Conservation (phyloP, 2,888 invertebrate species). For the Tuta absoluta region DNA sequence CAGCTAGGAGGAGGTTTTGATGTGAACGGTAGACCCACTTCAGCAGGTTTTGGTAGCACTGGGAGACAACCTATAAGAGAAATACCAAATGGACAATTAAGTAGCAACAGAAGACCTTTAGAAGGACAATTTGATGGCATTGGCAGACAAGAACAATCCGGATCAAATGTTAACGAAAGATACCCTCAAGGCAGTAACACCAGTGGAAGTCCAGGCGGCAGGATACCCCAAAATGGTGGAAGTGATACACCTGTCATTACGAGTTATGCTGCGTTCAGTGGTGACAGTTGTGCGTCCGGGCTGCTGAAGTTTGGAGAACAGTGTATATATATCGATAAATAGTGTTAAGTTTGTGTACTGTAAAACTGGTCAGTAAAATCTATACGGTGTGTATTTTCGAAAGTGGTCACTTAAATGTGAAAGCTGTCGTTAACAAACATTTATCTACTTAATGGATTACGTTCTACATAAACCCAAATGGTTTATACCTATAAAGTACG, state of each 20-base stretch:
- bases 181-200: not conserved
- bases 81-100: not conserved
- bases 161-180: not conserved
- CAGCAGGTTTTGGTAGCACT: not conserved
- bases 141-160: not conserved
- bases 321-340: constrained; percentile 30
- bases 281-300: constrained; percentile 29
- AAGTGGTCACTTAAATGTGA: too few relatives aligned
- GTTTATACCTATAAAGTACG: too few relatives aligned
- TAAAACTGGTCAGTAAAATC: not conserved
- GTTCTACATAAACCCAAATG: too few relatives aligned
- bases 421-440: too few relatives aligned
- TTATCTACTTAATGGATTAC: too few relatives aligned
- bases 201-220: not conserved
- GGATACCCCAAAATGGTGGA: not conserved
- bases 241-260: not conserved
- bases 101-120: not conserved
- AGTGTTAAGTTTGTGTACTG: not conserved
- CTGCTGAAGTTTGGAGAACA: constrained; percentile 25
- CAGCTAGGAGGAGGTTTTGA: not conserved
- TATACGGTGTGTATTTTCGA: too few relatives aligned
- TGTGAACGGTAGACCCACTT: not conserved
- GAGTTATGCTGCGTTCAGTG: constrained; percentile 17
- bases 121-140: not conserved
- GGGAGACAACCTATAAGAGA: not conserved